Evolutionary conservation across 2,888 invertebrate genomes (phyloP).

Genomic region (Caenorhabditis sp.): DNA sequence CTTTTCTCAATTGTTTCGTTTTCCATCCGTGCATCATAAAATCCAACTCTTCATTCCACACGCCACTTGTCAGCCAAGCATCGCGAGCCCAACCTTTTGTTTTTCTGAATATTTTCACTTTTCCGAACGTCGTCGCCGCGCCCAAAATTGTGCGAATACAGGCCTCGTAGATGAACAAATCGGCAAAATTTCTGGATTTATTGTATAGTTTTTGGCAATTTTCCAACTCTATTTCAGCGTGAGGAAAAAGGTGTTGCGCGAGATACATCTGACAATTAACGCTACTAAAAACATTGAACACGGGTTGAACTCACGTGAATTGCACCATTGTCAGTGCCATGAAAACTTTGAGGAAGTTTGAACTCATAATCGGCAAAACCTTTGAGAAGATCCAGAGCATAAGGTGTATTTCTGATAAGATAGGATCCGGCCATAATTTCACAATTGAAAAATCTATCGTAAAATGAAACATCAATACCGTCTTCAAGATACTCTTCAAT

Average conservation of each 20-base stretch:
- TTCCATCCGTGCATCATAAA: constrained; percentile 53
- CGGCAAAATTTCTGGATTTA: constrained; percentile 40
- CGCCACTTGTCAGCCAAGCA: constrained; percentile 37
- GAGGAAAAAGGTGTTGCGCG: constrained; percentile 31
- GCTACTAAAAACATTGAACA: neutral
- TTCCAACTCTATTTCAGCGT: constrained; percentile 13
- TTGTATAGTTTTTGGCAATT: constrained; percentile 40
- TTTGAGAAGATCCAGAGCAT: constrained; percentile 19
- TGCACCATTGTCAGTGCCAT: constrained; percentile 52
- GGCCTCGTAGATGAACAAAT: constrained; percentile 57
- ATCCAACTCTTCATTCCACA: constrained; percentile 41
- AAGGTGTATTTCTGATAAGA: constrained; percentile 29
- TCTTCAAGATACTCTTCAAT: constrained; percentile 36
- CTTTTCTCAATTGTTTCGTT: constrained; percentile 14
- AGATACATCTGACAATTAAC: constrained; percentile 25
- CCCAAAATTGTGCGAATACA: constrained; percentile 57
- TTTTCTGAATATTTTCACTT: constrained; percentile 38
- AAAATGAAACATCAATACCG: constrained; percentile 26
- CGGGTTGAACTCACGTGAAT: constrained; percentile 28
- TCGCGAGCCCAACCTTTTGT: constrained; percentile 44
- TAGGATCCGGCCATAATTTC: constrained; percentile 40
- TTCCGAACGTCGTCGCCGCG: constrained; percentile 29
- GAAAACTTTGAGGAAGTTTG: constrained; percentile 39
- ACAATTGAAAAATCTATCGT: constrained; percentile 33
- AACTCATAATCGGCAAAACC: constrained; percentile 44